Evolutionary conservation across 2,113 vertebrate genomes (phyloP), one percentile per base, ranked within the genome.

Genomic region (Sebastes schlegelii): DNA sequence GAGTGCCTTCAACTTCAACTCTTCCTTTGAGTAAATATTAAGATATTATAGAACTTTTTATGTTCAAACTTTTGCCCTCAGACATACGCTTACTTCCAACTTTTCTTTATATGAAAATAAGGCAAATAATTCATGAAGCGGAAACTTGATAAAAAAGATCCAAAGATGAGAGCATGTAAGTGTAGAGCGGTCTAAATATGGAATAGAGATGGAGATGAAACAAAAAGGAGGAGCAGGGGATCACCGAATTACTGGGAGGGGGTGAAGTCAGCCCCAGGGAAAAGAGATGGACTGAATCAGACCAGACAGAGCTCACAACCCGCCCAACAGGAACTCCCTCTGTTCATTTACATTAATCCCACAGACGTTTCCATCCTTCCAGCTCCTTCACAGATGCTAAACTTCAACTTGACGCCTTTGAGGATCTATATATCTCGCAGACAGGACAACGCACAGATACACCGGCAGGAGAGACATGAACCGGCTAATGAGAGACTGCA

Each of bases 261-360:
- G 73, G 80, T 58, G 73, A 86, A 88, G 90, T 88, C 90, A 88
- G 84, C 76, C 65, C 81, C 19, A 34, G 64, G 70, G 86, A 86
- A 79, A 92, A 91, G 92, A 93, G 94, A 93, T 92, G 91, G 93
- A 94, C 93, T 95, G 94, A 94, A 94, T 94, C 94, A 90, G 93
- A 94, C 92, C 94, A 95, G 93, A 93, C 91, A 86, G 87, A 92
- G 91, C 88, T 92, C 86, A 40, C 93, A 83, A 85, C 83, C 89
- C 82, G 89, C 80, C 90, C 91, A 89, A 91, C 91, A 87, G 88
- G 91, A 93, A 93, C 92, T 89, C 88, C 74, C 74, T 90, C 88
- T 91, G 86, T 94, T 93, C 92, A 91, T 94, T 93, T 95, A 94
- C 93, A 94, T 95, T 92, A 96, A 94, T 95, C 93, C 87, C 86